Evolutionary conservation across 2,888 invertebrate genomes (phyloP), one percentile per base, ranked within the genome.

Genomic region (Nezara viridula): DNA sequence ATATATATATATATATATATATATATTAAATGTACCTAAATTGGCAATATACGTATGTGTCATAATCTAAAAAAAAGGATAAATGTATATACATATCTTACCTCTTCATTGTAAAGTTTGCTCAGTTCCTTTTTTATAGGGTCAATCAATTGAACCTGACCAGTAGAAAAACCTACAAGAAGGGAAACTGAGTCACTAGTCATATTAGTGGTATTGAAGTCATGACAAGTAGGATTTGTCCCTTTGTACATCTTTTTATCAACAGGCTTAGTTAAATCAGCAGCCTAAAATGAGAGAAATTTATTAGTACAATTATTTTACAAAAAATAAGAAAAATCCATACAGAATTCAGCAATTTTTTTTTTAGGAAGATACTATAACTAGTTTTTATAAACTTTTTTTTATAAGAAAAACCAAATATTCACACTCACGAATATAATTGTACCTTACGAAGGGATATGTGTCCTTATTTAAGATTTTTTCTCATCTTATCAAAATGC

Each of bases 201-300:
- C 92, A 97, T 96, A 88, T 96, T 96, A 91, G 96, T 94, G 88
- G 95, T 95, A 94, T 99, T 99, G 93, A 99, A 99, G 94, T 99
- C 98, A 93, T 99, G 99, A 93, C 99, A 99, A 47, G 99, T 99
- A 32, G 99, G 99, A 94, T 98, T 98, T 88, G 98, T 99, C 92
- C 99, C 99, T 94, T 99, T 99, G 94, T 99, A 99, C 92, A 98
- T 96, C 93, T 99, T 97, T 93, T 99, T 99, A 93, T 99, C 99
- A 91, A 99, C 96, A 77, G 99, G 99, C 93, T 98, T 98, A 91
- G 97, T 97, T 92, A 98, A 95, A 94, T 99, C 99, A 91, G 98
- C 97, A 85, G 89, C 89, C 89, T 89, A 50, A 44, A 89, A 77
- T 40, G 66, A 86, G 47, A 32, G 87, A 89, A 89, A 91, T 90